Evolutionary conservation across 2,888 invertebrate species (phyloP).

Genomic region (Chloromyia formosa): DNA sequence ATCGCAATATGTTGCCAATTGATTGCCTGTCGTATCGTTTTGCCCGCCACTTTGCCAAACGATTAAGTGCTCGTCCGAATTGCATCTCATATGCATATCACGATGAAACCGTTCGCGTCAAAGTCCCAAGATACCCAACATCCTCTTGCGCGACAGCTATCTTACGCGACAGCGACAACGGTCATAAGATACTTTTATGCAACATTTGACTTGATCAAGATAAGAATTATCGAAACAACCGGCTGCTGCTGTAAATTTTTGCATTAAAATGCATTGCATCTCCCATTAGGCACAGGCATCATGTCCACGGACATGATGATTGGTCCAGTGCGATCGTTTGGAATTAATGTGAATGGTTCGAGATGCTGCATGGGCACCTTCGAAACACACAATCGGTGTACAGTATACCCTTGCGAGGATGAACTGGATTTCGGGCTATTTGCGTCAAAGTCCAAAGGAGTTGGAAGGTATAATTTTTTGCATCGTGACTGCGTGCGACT

Average conservation of each 20-base stretch:
- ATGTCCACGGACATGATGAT: background rate
- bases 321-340: slow-evolving; percentile 25
- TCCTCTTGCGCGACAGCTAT: background rate
- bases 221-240: slow-evolving; percentile 31
- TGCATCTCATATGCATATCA: slow-evolving; percentile 40
- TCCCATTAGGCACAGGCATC: slow-evolving; percentile 22
- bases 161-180: too few relatives aligned
- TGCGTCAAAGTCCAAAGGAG: background rate
- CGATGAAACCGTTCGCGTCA: slow-evolving; percentile 38
- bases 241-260: slow-evolving; percentile 20
- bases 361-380: background rate
- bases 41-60: slow-evolving; percentile 13
- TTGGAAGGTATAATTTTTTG: background rate
- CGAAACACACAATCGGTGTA: background rate
- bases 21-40: slow-evolving; percentile 26
- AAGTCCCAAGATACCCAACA: background rate
- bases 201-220: slow-evolving; percentile 33
- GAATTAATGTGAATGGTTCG: slow-evolving; percentile 21
- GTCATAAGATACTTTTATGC: slow-evolving; percentile 30
- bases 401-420: background rate
- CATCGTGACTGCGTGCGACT: slow-evolving; percentile 9
- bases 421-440: background rate
- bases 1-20: slow-evolving; percentile 41
- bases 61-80: slow-evolving; percentile 32
- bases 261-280: slow-evolving; percentile 16